Conservation (phyloP, 2,888 invertebrate species). For the Ormyrus pomaceus region DNA sequence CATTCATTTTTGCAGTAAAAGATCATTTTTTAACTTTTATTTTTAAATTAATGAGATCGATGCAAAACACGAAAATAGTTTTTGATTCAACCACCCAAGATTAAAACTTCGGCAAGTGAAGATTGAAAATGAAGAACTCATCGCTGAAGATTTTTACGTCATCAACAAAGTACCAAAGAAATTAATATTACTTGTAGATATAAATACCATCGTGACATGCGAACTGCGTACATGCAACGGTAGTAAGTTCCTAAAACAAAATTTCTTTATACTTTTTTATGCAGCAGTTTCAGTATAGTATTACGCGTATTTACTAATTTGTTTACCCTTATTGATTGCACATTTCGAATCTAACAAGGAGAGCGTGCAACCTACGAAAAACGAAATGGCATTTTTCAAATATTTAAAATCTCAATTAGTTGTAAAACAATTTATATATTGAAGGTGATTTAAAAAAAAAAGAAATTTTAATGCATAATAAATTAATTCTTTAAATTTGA, state of each 20-base stretch:
- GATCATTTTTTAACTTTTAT: neutral
- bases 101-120: neutral
- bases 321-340: too few relatives aligned
- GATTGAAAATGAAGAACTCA: conserved; percentile 7
- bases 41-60: too few relatives aligned
- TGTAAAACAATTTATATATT: too few relatives aligned
- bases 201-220: conserved; percentile 23
- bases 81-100: conserved; percentile 48
- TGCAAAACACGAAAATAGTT: conserved; percentile 15
- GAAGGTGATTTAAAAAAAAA: too few relatives aligned
- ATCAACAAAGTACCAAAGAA: neutral
- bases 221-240: conserved; percentile 46
- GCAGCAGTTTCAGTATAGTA: too few relatives aligned
- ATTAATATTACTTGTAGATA: conserved; percentile 34
- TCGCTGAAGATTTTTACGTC: conserved; percentile 36
- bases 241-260: conserved; percentile 52
- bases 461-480: too few relatives aligned
- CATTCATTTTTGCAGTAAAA: neutral
- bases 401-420: too few relatives aligned
- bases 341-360: too few relatives aligned
- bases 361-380: too few relatives aligned
- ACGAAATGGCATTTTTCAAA: too few relatives aligned
- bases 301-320: too few relatives aligned
- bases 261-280: neutral
- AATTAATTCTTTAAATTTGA: too few relatives aligned